A percentile compares a stretch with the other conserved stretches of the same genome.
These are phyloP conservation scores for Melitaea athalia DNA, from an alignment of 2,888 invertebrate species.

Conservation along the genomic window DNA sequence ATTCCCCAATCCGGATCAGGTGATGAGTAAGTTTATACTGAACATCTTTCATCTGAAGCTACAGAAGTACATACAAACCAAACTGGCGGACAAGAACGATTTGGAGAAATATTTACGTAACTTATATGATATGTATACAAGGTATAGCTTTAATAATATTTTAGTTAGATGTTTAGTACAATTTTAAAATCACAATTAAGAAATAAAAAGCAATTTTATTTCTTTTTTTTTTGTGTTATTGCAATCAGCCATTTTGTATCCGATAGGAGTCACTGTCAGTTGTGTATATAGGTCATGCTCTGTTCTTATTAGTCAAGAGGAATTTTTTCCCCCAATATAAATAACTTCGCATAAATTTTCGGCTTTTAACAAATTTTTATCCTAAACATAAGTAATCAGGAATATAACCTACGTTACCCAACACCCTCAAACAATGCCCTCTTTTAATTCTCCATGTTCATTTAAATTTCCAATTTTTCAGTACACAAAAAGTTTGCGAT, in stretches of 20 bases:
- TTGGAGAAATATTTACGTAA: conserved; percentile 94
- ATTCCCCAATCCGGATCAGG: conserved; percentile 97
- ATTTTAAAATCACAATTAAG: neutral
- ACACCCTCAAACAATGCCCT: too few species aligned
- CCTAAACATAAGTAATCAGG: too few species aligned
- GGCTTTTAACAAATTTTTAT: too few species aligned
- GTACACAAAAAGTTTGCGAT: conserved; percentile 74
- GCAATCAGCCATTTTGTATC: too few species aligned
- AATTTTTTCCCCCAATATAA: too few species aligned
- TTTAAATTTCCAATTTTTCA: conserved; percentile 41
- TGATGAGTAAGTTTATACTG: conserved; percentile 98
- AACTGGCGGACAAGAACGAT: conserved; percentile 90
- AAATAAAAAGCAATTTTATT: neutral
- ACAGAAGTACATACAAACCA: conserved; percentile 92
- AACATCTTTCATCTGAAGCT: conserved; percentile 96
- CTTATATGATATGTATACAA: conserved; percentile 94
- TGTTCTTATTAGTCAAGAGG: too few species aligned
- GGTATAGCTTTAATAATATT: conserved; percentile 73
- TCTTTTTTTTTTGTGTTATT: too few species aligned
- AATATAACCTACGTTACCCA: too few species aligned
- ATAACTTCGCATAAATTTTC: too few species aligned
- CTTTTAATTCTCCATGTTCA: too few species aligned
- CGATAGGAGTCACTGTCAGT: too few species aligned
- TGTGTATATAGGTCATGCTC: too few species aligned
- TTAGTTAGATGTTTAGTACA: neutral